Percentiles rank a stretch among this genome's conserved stretches.
Evolutionary conservation across 2,113 vertebrate genomes (phyloP).

Genomic region (Onychostruthus taczanowskii): DNA sequence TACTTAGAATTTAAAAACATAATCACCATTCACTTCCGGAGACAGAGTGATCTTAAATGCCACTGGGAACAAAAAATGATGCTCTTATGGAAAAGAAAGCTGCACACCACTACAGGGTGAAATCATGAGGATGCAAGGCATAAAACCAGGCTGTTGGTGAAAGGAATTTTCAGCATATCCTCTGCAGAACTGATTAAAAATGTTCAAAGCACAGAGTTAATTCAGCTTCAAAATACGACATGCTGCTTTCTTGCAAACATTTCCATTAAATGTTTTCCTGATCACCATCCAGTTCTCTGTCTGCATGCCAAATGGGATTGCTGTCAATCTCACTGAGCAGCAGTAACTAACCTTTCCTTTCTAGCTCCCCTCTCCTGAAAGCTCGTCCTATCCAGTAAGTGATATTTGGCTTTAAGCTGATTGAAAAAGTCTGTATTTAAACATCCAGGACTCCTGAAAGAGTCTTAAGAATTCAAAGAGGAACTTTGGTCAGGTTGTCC

Average conservation of each 20-base stretch:
- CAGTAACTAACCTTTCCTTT: background rate
- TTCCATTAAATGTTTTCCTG: background rate
- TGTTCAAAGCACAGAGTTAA: background rate
- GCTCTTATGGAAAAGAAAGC: background rate
- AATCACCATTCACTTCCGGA: background rate
- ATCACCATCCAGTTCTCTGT: background rate
- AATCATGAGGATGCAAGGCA: background rate
- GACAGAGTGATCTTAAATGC: background rate
- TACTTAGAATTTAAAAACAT: background rate
- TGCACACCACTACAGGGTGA: background rate
- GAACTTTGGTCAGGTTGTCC: background rate
- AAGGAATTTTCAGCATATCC: background rate
- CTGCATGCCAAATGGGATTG: background rate
- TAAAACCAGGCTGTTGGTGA: background rate
- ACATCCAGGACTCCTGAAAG: background rate
- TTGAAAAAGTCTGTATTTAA: background rate
- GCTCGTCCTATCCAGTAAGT: background rate
- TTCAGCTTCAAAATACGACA: background rate
- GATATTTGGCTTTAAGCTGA: conserved; percentile 14
- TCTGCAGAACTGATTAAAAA: background rate
- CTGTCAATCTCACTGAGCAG: background rate
- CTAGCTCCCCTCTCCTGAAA: conserved; percentile 1
- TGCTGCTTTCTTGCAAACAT: background rate
- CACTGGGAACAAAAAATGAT: background rate
- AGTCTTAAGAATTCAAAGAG: conserved; percentile 11